phyloP scores from a whole-genome alignment of 2,888 invertebrate genomes.

The Melanchra persicariae region DNA sequence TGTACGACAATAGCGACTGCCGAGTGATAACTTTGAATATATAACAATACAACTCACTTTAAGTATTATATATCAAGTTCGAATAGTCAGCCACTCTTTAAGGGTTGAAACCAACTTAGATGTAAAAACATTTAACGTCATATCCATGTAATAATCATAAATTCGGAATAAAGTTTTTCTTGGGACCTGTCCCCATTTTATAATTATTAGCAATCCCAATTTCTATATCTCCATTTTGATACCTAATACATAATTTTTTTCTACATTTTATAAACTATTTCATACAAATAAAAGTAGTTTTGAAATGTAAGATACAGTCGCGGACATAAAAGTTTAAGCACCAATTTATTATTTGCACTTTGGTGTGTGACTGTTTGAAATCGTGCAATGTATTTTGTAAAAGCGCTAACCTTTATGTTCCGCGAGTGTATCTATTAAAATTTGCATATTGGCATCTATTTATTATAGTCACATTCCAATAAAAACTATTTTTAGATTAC shows the following conservation, averaged over 20 bases:
- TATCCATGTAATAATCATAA: slow-evolving; percentile 25
- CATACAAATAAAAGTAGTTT: slow-evolving; percentile 26
- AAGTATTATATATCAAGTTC: slow-evolving; percentile 34
- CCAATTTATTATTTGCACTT: not conserved
- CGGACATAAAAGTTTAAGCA: not conserved
- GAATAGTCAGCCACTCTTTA: not conserved
- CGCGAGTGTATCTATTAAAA: slow-evolving; percentile 29
- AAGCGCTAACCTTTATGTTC: not conserved
- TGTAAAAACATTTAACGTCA: slow-evolving; percentile 11
- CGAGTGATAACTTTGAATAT: slow-evolving; percentile 26
- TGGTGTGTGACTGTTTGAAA: not conserved
- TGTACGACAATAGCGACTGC: slow-evolving; percentile 14
- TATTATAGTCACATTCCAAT: slow-evolving; percentile 75
- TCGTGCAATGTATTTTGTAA: not conserved
- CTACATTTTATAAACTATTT: slow-evolving; percentile 18
- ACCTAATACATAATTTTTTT: slow-evolving; percentile 18
- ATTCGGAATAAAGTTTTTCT: slow-evolving; percentile 39
- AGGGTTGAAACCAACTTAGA: not conserved
- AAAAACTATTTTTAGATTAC: slow-evolving; percentile 71
- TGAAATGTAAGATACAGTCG: slow-evolving; percentile 31
- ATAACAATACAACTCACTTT: slow-evolving; percentile 24
- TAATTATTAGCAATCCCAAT: slow-evolving; percentile 6
- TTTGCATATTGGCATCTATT: slow-evolving; percentile 61
- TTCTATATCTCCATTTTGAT: slow-evolving; percentile 38
- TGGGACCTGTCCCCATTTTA: slow-evolving; percentile 49